Evolutionary conservation across 2,113 vertebrate species (phyloP), one percentile per base, ranked within the genome.

Genomic region (Andinoacara biseriatus): DNA sequence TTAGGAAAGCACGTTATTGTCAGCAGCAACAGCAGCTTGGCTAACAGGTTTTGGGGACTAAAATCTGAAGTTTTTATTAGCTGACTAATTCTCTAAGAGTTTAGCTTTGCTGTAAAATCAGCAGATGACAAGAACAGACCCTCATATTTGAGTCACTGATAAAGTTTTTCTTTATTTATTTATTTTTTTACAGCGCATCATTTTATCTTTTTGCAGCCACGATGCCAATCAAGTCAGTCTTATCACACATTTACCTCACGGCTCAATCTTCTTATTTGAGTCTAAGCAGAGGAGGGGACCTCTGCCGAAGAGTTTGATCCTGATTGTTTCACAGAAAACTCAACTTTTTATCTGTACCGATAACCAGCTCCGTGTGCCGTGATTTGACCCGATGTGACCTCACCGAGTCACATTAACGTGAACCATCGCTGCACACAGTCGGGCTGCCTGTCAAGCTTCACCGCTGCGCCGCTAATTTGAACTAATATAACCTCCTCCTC

Each of bases 401-500:
- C 57, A 3, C 15, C 20, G 58, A 61, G 24, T 60, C 38, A 54
- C 15, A 17, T 49, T 17, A 49, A 49, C 17, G 31, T 49, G 46
- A 49, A 49, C 43, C 13, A 46, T 46, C 46, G 5, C 15, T 15
- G 46, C 46, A 49, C 60, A 35, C 62, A 75, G 72, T 38, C n/a
- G 4, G 26, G 18, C 80, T 62, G 61, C 31, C 76, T 76, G 81
- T 63, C 61, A 58, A 13, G 43, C 13, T 35, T 65, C 82, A 31
- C 58, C 14, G 54, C 54, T 59, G 38, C 2, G 75, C 59, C 60
- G 5, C 76, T 83, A 72, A 85, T 80, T 10, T 83, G 61, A 88
- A 77, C 76, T 80, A 72, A 87, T 81, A 80, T 76, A 69, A 76
- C 69, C 76, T 46, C 31, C 17, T 63, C n/a, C 57, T 58, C 52